These are phyloP conservation scores for Drosophila limbata DNA, from an alignment of 2,888 invertebrate genomes.

Conservation along the genomic window DNA sequence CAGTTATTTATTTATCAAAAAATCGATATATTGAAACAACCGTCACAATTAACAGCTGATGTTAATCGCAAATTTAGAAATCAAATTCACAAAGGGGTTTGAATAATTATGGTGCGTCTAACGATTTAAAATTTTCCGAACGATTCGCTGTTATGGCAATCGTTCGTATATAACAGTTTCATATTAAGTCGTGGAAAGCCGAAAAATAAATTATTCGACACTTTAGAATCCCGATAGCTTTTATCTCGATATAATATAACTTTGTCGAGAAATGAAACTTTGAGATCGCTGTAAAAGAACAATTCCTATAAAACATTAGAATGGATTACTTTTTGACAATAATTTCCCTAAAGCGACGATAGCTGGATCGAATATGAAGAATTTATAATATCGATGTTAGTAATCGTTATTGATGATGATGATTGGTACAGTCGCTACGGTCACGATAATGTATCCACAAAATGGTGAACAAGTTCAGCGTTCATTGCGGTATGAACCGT, in stretches of 20 bases:
- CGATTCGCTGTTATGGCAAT: too few species aligned
- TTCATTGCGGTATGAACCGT: background rate
- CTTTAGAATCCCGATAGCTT: too few species aligned
- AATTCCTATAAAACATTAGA: background rate
- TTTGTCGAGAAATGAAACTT: background rate
- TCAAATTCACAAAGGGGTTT: too few species aligned
- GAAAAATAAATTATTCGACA: too few species aligned
- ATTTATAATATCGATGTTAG: background rate
- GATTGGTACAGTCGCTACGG: conserved; percentile 38
- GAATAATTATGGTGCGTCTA: background rate
- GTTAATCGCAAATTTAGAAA: background rate
- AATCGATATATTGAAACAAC: background rate
- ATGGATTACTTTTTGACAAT: background rate
- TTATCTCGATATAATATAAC: background rate
- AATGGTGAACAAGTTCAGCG: conserved; percentile 4
- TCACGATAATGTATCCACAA: conserved; percentile 17
- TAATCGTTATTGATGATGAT: background rate
- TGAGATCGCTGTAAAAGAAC: background rate
- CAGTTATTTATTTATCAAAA: too few species aligned
- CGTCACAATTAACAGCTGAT: background rate
- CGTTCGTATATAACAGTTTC: too few species aligned
- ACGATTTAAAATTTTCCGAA: too few species aligned
- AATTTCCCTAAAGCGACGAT: background rate
- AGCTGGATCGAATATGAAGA: background rate
- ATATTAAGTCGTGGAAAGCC: too few species aligned